A percentile compares a stretch with the other conserved stretches of the same genome.
These are phyloP conservation scores for Cancer borealis DNA, from an alignment of 2,888 invertebrate genomes.

Conservation along the genomic window DNA sequence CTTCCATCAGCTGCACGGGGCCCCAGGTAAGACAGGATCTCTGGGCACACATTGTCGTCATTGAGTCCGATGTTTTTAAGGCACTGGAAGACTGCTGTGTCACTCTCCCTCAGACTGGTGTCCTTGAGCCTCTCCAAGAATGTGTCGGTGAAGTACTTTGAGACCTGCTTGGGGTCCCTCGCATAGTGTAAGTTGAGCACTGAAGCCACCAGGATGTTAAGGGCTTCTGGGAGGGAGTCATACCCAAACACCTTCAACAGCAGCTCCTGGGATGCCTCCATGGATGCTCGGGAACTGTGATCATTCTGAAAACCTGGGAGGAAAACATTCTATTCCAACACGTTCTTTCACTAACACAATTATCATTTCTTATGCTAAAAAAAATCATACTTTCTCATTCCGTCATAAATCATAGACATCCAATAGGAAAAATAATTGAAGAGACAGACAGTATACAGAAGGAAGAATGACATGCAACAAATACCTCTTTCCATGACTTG, in stretches of 20 bases:
- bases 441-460: background rate
- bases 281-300: slow-evolving; percentile 34
- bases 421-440: too few species aligned
- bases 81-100: slow-evolving; percentile 62
- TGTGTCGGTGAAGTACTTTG: slow-evolving; percentile 69
- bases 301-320: slow-evolving; percentile 62
- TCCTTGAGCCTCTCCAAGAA: slow-evolving; percentile 61
- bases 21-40: slow-evolving; percentile 52
- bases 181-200: slow-evolving; percentile 65
- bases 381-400: background rate
- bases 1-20: slow-evolving; percentile 5
- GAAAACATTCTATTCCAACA: background rate
- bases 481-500: slow-evolving; percentile 57
- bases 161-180: slow-evolving; percentile 66
- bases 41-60: slow-evolving; percentile 59
- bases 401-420: too few species aligned
- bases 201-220: slow-evolving; percentile 49
- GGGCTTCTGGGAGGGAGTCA: background rate
- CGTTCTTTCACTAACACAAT: background rate
- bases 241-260: slow-evolving; percentile 63
- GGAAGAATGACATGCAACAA: background rate
- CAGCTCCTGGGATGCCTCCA: slow-evolving; percentile 63
- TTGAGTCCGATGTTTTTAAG: slow-evolving; percentile 72
- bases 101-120: slow-evolving; percentile 41
- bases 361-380: background rate